Base-by-base conservation (phyloP, 2,888 invertebrate genomes). In the Cataglyphis rosenhaueri region DNA sequence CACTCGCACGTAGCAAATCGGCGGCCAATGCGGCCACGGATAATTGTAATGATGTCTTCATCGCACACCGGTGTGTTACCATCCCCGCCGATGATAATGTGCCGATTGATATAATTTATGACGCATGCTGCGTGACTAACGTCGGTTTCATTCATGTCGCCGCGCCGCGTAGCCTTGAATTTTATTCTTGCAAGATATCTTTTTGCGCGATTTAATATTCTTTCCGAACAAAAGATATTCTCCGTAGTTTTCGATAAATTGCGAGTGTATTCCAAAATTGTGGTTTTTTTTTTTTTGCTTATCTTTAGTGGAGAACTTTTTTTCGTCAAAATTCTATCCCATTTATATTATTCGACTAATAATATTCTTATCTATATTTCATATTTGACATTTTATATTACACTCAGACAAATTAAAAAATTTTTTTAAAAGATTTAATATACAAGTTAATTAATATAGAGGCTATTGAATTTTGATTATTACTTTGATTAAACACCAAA, bases 101-200 rank as follows among this genome's bases (percentile, higher is more conserved):
- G 59, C 71, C 78, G 71, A 79, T 79, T 79, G 78, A 79, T 70
- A 79, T 79, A 79, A 79, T 79, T 79, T 70, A 79, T 79, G 71
- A 64, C 55, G 44, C 71, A 61, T 44, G 70, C 78, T 59, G 71
- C 48, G 78, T 59, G 44, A 79, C 71, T 70, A 79, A 79, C 61
- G 59, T 35, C 71, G 70, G 59, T 79, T 79, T 70, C 59, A 79
- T 70, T 70, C 78, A 59, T 44, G 70, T 44, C 59, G 70, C 44
- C 59, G 59, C 57, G 44, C 32, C 32, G 29, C 12, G 44, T 18
- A 78, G 44, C 70, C 78, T 59, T 44, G 70, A 44, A 18, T 70
- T 70, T 70, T 21, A 44, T 68, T 78, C 35, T 59, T 68, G 55
- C 65, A 29, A 64, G 75, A 76, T 32, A 78, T 21, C 32, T 70